Percentiles rank a stretch among this genome's conserved stretches.
These are phyloP conservation scores for Cheilosia vernalis DNA, from an alignment of 2,888 invertebrate species.

Conservation along the genomic window DNA sequence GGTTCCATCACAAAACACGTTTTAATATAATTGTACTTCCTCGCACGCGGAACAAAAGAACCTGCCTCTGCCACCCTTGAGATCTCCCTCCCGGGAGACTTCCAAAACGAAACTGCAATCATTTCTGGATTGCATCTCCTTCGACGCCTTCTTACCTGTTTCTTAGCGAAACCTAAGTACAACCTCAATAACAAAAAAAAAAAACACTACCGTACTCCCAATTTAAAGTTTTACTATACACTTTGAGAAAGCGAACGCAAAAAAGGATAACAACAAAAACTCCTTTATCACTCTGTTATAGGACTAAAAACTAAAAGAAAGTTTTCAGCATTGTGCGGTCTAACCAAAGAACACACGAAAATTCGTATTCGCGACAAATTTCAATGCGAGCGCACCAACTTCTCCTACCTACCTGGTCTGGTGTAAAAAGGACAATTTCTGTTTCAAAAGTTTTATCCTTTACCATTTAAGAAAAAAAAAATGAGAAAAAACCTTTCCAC, in stretches of 20 bases:
- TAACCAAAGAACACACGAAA: slow-evolving; percentile 55
- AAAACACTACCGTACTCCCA: slow-evolving; percentile 36
- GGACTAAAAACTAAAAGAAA: slow-evolving; percentile 37
- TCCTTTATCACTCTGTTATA: slow-evolving; percentile 55
- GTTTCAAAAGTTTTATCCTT: slow-evolving; percentile 36
- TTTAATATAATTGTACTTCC: too few species aligned
- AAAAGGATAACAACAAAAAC: slow-evolving; percentile 45
- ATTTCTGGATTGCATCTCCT: slow-evolving; percentile 58
- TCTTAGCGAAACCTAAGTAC: slow-evolving; percentile 5
- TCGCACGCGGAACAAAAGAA: too few species aligned
- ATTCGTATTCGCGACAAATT: slow-evolving; percentile 73
- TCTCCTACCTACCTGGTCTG: slow-evolving; percentile 13
- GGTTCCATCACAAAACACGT: too few species aligned
- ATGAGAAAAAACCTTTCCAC: neutral
- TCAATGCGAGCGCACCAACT: slow-evolving; percentile 32
- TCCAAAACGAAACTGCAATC: slow-evolving; percentile 63
- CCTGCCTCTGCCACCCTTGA: too few species aligned
- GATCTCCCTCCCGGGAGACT: slow-evolving; percentile 8
- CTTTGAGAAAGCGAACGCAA: slow-evolving; percentile 13
- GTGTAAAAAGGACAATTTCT: neutral
- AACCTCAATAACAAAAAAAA: slow-evolving; percentile 12
- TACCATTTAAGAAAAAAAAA: neutral
- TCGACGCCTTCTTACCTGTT: slow-evolving; percentile 7
- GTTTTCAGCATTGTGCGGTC: slow-evolving; percentile 42
- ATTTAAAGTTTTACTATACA: slow-evolving; percentile 49